phyloP scores from a whole-genome alignment of 1,140 invertebrate genomes.

The Harlomillsia oculata region DNA sequence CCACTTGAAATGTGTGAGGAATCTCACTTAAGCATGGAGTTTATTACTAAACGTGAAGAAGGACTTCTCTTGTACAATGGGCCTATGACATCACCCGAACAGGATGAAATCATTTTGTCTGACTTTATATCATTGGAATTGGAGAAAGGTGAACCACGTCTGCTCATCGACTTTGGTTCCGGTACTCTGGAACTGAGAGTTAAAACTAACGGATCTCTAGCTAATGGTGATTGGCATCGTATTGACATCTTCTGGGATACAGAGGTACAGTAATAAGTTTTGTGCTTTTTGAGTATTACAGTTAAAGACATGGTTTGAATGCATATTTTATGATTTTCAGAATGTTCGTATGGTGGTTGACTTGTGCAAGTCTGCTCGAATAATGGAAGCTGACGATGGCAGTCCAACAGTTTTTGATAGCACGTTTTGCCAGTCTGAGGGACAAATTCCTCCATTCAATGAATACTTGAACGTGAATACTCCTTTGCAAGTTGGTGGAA shows the following conservation, averaged over 20 bases:
- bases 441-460: conserved; percentile 84
- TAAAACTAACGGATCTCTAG: conserved; percentile 71
- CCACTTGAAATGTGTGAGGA: conserved; percentile 90
- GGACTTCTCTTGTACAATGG: conserved; percentile 92
- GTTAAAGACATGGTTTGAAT: conserved; percentile 3
- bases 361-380: conserved; percentile 74
- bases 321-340: conserved; percentile 37
- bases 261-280: conserved; percentile 47
- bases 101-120: conserved; percentile 73
- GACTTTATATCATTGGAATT: conserved; percentile 91
- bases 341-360: conserved; percentile 84
- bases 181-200: conserved; percentile 81
- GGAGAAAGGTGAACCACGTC: conserved; percentile 74
- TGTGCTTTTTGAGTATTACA: conserved; percentile 1
- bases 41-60: conserved; percentile 79
- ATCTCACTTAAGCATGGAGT: conserved; percentile 88
- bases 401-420: conserved; percentile 72
- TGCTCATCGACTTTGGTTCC: conserved; percentile 90
- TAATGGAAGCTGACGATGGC: conserved; percentile 78
- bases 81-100: conserved; percentile 81
- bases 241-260: conserved; percentile 92
- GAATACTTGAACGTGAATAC: conserved; percentile 94
- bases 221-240: conserved; percentile 92
- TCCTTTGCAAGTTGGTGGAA: conserved; percentile 83
- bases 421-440: conserved; percentile 73